A percentile compares a stretch with the other conserved stretches of the same genome.
These are phyloP conservation scores for Crypturellus tataupa DNA, from an alignment of 2,797 vertebrate genomes.

Conservation along the genomic window DNA sequence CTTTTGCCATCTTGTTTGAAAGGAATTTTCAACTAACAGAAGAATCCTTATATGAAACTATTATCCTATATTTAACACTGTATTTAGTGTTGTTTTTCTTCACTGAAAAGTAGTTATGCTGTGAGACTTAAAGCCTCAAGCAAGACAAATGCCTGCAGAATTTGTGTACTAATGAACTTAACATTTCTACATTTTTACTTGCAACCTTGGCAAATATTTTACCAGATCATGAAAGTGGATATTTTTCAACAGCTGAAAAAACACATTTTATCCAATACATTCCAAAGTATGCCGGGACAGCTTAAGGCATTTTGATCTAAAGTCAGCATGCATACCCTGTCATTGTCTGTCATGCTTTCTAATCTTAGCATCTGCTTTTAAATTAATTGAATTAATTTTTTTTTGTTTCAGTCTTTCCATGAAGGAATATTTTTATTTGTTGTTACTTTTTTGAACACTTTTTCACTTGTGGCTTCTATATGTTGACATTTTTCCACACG, in stretches of 20 bases:
- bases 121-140: background rate
- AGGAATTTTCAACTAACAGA: background rate
- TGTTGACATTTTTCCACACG: background rate
- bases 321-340: background rate
- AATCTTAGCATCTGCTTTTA: background rate
- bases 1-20: background rate
- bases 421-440: background rate
- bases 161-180: background rate
- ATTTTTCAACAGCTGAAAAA: background rate
- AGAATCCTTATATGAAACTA: background rate
- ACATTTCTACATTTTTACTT: background rate
- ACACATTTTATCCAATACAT: background rate
- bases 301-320: constrained; percentile 15
- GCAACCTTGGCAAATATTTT: background rate
- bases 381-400: background rate
- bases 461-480: background rate
- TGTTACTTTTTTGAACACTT: background rate
- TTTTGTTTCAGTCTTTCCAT: background rate
- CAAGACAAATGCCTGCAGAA: background rate
- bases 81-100: rapidly evolving
- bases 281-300: background rate
- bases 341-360: background rate
- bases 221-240: background rate
- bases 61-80: background rate
- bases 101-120: background rate